Evolutionary conservation across 1,140 invertebrate genomes (phyloP).

Genomic region (Tribolium castaneum): DNA sequence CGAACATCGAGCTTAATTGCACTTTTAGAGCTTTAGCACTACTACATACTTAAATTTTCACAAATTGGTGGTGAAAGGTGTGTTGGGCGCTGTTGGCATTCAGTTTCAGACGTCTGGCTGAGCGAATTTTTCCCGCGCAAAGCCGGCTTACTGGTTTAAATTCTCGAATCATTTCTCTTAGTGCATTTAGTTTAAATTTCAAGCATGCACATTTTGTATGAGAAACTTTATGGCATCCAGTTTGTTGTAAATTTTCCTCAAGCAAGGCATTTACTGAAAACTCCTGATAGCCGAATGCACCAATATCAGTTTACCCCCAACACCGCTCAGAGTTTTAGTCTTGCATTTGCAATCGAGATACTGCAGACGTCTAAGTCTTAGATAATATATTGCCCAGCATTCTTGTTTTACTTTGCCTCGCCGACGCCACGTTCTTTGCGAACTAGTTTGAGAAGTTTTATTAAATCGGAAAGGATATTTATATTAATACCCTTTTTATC

Average conservation of each 20-base stretch:
- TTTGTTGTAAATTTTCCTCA: slow-evolving; percentile 9
- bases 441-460: slow-evolving; percentile 37
- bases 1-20: background rate
- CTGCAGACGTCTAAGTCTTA: slow-evolving; percentile 23
- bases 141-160: too few relatives aligned
- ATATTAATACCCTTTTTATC: slow-evolving; percentile 32
- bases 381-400: slow-evolving; percentile 28
- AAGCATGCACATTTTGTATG: background rate
- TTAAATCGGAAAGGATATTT: slow-evolving; percentile 42
- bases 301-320: background rate
- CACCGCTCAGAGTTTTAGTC: slow-evolving; percentile 11
- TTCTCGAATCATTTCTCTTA: too few relatives aligned
- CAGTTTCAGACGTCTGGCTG: too few relatives aligned
- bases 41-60: background rate
- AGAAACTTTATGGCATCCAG: slow-evolving; percentile 1
- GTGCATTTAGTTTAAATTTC: background rate
- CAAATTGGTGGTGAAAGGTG: too few relatives aligned
- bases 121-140: too few relatives aligned
- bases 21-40: background rate
- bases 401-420: slow-evolving; percentile 19
- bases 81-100: too few relatives aligned
- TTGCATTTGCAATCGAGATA: slow-evolving; percentile 26
- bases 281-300: slow-evolving; percentile 8
- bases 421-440: slow-evolving; percentile 12
- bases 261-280: slow-evolving; percentile 11